phyloP scores from a whole-genome alignment of 53 echinoderm and acorn worm species.

The Echinarachnius parma region DNA sequence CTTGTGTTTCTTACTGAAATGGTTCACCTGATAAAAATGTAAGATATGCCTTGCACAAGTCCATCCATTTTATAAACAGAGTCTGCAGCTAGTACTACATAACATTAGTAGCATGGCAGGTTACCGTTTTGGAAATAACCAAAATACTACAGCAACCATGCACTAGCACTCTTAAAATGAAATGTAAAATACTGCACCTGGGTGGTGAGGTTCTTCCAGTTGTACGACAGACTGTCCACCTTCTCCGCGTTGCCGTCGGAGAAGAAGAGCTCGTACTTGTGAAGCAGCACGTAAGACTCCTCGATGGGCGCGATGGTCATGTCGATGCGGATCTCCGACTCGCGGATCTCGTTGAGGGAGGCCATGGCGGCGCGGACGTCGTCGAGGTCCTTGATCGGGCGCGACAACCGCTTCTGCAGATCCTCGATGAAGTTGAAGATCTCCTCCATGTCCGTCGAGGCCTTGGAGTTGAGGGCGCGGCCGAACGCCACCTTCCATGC shows the following conservation, averaged over 20 bases:
- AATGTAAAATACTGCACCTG: too few relatives aligned
- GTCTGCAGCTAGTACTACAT: too few relatives aligned
- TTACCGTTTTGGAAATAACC: too few relatives aligned
- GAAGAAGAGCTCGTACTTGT: slow-evolving; percentile 82
- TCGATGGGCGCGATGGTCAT: slow-evolving; percentile 98
- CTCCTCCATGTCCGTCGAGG: slow-evolving; percentile 87
- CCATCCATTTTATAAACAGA: too few relatives aligned
- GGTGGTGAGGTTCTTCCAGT: slow-evolving; percentile 87
- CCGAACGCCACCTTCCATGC: slow-evolving; percentile 98
- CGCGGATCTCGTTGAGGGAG: slow-evolving; percentile 69
- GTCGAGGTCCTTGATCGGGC: slow-evolving; percentile 94
- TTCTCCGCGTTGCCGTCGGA: slow-evolving; percentile 97
- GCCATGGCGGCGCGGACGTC: slow-evolving; percentile 96
- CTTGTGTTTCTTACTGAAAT: too few relatives aligned
- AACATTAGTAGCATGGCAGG: too few relatives aligned
- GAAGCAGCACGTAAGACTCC: slow-evolving; percentile 89
- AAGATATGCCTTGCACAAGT: too few relatives aligned
- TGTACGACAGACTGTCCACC: slow-evolving; percentile 91
- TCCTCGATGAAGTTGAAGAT: slow-evolving; percentile 95
- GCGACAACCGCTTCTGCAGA: slow-evolving; percentile 83
- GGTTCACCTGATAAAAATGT: too few relatives aligned
- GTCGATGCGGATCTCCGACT: slow-evolving; percentile 88
- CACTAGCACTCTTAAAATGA: too few relatives aligned
- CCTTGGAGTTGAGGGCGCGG: slow-evolving; percentile 87
- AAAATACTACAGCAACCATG: too few relatives aligned